Base-by-base conservation (phyloP, 1,140 invertebrate species). In the Pachyrhynchus sulphureomaculatus region DNA sequence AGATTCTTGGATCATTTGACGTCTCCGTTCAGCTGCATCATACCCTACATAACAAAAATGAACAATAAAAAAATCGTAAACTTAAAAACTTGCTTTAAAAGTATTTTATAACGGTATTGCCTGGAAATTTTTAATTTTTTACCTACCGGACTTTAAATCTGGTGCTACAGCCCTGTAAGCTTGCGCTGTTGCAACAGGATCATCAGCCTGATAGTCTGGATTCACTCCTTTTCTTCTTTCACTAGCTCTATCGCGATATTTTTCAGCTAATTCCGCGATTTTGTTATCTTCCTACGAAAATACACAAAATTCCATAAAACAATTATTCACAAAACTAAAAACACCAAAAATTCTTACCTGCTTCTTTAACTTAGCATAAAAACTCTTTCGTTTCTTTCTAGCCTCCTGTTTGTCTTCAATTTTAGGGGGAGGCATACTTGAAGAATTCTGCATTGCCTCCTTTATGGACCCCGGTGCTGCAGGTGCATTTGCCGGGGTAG, bases 1-100 rank as follows among this genome's bases (percentile, higher is more conserved):
- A 0, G 97, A 99, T 77, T 99, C 96, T 78, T 99, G 94, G 75
- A 99, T 99, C 80, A 97, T 88, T 74, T 98, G 93, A 29, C 94
- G 85, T 34, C 96, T 82, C 39, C 95, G 82, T 78, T 98, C 95
- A n/a, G 96, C 96, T 24, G 94, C 94, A 82, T 98, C 95, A 72
- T 95, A 84, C 44, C 91, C 58, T 61, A 45, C 12, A 60, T 23
- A 10, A 15, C 1, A 20, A 39, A 29, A 37, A 18, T 15, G 6
- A n/a, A 37, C n/a, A 26, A 3, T 12, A 29, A 4, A 10, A 21
- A 17, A 29, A 5, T 2, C 3, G 6, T 8, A 5, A 8, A 44
- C 3, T 6, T 20, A 44, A 6, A 20, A 44, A 5, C 13, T 18
- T 8, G 6, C 20, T 18, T 18, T 4, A 44, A 6, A 3, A 44